These are phyloP conservation scores for Artibeus jamaicensis DNA, from an alignment of 2,797 vertebrate species.

Conservation along the genomic window DNA sequence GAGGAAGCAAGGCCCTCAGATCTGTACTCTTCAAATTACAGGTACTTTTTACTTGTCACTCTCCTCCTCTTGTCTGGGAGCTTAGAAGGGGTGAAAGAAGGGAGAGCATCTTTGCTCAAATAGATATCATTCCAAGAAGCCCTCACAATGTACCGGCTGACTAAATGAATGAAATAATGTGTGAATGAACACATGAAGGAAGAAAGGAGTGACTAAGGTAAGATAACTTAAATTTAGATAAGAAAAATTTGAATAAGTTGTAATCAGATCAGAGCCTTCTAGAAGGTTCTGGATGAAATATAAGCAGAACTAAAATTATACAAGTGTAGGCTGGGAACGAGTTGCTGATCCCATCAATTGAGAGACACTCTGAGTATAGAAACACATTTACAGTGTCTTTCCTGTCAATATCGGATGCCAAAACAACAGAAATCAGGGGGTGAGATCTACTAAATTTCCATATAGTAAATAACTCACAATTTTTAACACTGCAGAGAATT, in stretches of 20 bases:
- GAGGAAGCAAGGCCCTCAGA: background rate
- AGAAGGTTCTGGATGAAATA: background rate
- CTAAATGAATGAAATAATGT: background rate
- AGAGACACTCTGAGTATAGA: background rate
- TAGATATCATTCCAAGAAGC: background rate
- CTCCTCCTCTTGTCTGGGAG: background rate
- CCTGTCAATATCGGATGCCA: background rate
- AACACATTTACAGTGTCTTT: background rate
- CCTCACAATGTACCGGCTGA: background rate
- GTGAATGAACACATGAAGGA: background rate
- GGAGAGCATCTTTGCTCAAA: background rate
- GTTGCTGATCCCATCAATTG: background rate
- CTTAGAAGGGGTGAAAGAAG: background rate
- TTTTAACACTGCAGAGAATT: background rate
- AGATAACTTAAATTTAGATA: background rate
- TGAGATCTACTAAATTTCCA: background rate
- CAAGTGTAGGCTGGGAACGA: background rate
- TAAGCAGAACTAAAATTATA: background rate
- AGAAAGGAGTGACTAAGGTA: background rate
- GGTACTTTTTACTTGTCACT: background rate
- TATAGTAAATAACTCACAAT: slow-evolving; percentile 49
- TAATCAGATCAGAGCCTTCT: background rate
- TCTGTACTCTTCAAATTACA: background rate
- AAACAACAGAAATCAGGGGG: background rate
- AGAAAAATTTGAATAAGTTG: background rate